Conservation (phyloP, 2,888 invertebrate genomes). For the Stenotaenia linearis region DNA sequence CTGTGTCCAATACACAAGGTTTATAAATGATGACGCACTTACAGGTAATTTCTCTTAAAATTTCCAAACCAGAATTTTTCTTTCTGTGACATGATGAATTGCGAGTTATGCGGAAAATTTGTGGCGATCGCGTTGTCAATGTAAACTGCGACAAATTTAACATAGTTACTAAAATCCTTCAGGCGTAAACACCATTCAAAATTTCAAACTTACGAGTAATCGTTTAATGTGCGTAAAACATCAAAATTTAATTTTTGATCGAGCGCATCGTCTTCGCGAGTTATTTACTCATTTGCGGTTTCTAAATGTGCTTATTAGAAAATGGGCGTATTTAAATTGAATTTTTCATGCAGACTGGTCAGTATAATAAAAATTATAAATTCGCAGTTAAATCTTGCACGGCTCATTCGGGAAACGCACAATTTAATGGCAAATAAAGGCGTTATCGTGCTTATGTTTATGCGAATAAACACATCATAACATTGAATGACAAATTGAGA, state of each 20-base stretch:
- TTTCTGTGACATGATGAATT: not conserved
- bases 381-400: not conserved
- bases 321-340: no score
- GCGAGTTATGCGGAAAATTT: not conserved
- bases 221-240: no score
- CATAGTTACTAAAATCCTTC: not conserved
- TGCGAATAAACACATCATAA: slow-evolving; percentile 3
- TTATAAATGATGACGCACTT: slow-evolving; percentile 1
- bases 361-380: not conserved
- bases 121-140: not conserved
- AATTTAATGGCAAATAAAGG: not conserved
- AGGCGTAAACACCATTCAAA: not conserved
- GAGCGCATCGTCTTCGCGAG: no score
- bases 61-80: not conserved
- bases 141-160: not conserved
- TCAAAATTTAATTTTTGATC: no score
- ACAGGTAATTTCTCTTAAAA: not conserved
- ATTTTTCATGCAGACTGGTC: not conserved
- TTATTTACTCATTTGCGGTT: no score
- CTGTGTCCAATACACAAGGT: not conserved
- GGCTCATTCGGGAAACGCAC: not conserved
- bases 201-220: no score
- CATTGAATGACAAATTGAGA: not conserved
- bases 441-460: slow-evolving; percentile 6
- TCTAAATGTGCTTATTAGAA: no score